phyloP scores from a whole-genome alignment of 2,113 vertebrate genomes.

The Gyps fulvus region DNA sequence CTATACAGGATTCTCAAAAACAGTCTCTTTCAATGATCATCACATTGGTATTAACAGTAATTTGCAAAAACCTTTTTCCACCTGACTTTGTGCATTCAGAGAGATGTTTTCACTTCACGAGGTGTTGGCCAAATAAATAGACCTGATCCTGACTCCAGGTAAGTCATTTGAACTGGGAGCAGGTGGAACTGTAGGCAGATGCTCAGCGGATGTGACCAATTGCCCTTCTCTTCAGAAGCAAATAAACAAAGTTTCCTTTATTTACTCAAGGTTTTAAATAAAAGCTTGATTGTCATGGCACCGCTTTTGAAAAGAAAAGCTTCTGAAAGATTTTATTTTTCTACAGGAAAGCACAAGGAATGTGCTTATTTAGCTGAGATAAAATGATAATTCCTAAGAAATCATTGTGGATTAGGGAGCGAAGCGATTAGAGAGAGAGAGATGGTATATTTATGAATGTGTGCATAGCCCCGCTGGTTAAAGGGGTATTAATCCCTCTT shows the following conservation, averaged over 20 bases:
- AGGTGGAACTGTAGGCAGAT: not conserved
- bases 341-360: constrained; percentile 82
- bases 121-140: not conserved
- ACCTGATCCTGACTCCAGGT: not conserved
- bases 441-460: constrained; percentile 76
- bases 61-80: not conserved
- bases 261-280: constrained; percentile 51
- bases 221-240: not conserved
- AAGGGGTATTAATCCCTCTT: constrained; percentile 99
- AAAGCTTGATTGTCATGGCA: constrained; percentile 45
- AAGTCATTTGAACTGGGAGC: accelerated
- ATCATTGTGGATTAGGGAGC: constrained; percentile 87
- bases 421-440: constrained; percentile 81
- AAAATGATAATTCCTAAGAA: constrained; percentile 88
- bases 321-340: constrained; percentile 74
- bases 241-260: constrained; percentile 31
- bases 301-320: constrained; percentile 54
- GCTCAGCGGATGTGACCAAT: not conserved
- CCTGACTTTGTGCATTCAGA: not conserved
- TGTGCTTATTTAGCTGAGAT: constrained; percentile 91
- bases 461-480: constrained; percentile 87
- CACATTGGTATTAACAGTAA: not conserved
- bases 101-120: not conserved
- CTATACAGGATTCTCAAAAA: not conserved
- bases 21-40: accelerated